Evolutionary conservation across 2,113 vertebrate species (phyloP).

Genomic region (Suncus etruscus): DNA sequence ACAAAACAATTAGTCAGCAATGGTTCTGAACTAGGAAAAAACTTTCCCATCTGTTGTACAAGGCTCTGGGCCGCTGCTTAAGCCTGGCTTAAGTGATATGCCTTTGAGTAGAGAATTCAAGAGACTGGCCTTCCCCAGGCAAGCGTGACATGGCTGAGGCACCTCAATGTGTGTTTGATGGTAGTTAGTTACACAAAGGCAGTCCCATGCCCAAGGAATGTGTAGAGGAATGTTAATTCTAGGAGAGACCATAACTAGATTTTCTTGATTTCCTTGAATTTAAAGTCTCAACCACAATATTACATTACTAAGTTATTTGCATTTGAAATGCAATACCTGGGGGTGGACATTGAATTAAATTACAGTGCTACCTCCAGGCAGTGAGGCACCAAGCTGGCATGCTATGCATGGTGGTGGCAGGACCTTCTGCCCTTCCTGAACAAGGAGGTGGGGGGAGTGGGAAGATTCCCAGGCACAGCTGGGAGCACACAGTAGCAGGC

Average conservation of each 20-base stretch:
- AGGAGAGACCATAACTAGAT: slow-evolving; percentile 79
- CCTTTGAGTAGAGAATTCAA: neutral
- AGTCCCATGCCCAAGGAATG: slow-evolving; percentile 64
- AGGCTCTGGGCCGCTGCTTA: neutral
- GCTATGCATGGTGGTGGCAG: neutral
- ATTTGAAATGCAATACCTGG: slow-evolving; percentile 82
- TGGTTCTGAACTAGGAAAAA: neutral
- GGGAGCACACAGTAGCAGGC: neutral
- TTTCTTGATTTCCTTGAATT: slow-evolving; percentile 82
- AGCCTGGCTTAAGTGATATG: slow-evolving; percentile 36
- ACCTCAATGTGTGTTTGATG: slow-evolving; percentile 19
- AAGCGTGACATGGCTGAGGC: neutral
- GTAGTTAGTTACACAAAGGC: slow-evolving; percentile 58
- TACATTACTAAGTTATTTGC: slow-evolving; percentile 82
- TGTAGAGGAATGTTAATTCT: slow-evolving; percentile 81
- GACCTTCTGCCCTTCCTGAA: slow-evolving; percentile 54
- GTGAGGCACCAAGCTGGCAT: slow-evolving; percentile 55
- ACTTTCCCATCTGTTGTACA: neutral
- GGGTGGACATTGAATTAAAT: slow-evolving; percentile 80
- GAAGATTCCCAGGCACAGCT: neutral
- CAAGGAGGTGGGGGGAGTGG: neutral
- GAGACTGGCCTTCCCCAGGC: neutral
- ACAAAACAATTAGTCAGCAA: neutral
- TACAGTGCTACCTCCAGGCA: slow-evolving; percentile 73
- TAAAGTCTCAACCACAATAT: slow-evolving; percentile 79